A percentile compares a stretch with the other conserved stretches of the same genome.
Conservation (phyloP, 2,888 invertebrate species). For the Drosophila neonasuta region DNA sequence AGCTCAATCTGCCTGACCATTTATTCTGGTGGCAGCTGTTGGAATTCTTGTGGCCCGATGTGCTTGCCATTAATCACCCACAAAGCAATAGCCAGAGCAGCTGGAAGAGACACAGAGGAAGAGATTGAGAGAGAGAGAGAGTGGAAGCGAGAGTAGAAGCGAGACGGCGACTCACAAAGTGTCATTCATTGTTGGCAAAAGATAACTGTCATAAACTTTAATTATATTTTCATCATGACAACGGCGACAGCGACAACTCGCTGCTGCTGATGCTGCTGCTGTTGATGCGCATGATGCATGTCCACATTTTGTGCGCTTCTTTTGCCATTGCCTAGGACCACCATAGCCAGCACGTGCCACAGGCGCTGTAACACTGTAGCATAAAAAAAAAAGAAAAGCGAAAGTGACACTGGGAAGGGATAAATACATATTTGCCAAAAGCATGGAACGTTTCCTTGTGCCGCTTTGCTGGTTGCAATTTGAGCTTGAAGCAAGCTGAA, state of each 20-base stretch:
- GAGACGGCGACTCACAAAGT: constrained; percentile 15
- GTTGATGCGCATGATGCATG: constrained; percentile 50
- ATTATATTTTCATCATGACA: constrained; percentile 74
- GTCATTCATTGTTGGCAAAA: constrained; percentile 68
- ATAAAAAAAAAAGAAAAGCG: background rate
- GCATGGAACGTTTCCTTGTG: constrained; percentile 31
- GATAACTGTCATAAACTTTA: constrained; percentile 77
- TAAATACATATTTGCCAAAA: constrained; percentile 27
- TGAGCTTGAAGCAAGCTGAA: constrained; percentile 50
- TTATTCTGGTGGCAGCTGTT: constrained; percentile 36
- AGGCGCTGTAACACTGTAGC: constrained; percentile 28
- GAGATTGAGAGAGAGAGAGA: background rate
- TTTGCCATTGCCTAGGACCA: constrained; percentile 27
- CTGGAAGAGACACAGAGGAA: no score
- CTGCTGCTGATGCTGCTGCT: constrained; percentile 1
- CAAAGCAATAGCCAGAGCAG: background rate
- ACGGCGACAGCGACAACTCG: constrained; percentile 19
- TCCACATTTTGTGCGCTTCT: constrained; percentile 16
- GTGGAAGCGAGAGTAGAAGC: no score
- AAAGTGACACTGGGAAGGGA: constrained; percentile 31
- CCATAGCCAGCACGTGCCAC: constrained; percentile 62
- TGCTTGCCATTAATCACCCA: constrained; percentile 62
- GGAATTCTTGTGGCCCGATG: constrained; percentile 26
- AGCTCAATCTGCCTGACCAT: constrained; percentile 33
- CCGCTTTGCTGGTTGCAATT: constrained; percentile 14